Evolutionary conservation across 1,140 invertebrate species (phyloP), one percentile per base, ranked within the genome.

Genomic region (Subanguina moxae): DNA sequence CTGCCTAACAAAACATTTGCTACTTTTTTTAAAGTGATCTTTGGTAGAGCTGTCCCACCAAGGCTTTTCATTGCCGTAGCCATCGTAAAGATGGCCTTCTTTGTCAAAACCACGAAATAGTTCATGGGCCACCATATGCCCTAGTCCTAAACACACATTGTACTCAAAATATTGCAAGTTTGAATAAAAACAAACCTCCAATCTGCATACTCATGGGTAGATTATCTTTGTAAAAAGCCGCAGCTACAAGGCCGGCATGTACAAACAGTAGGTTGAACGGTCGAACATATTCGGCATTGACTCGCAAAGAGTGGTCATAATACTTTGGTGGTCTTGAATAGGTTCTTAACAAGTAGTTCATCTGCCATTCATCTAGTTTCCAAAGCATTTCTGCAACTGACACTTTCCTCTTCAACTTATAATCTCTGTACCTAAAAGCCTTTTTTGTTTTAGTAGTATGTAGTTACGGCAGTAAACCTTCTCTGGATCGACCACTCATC

Each of bases 1-100:
- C 23, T 52, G 48, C 17, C 23, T 25, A 52, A 52, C 48, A 25
- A 52, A 52, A 52, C 48, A 52, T 52, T 52, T 52, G 23, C 48
- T 52, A 21, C 15, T 52, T 52, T 52, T 3, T 52, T 15, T 3
- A 15, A 52, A 52, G 3, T 52, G n/a, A 8, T 52, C 23, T 25
- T 15, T 52, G 3, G 48, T 52, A 19, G n/a, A 19, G 3, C 8
- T 1, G 23, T 52, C 48, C 48, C 48, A 52, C 48, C 48, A 52
- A 25, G 3, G 1, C 8, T 25, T 19, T 25, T 21, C 48, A 52
- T 19, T 25, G 48, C 48, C 48, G 8, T 7, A 8, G 3, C 48
- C 48, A 52, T 52, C 48, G 23, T 21, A 52, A 19, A 19, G n/a
- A 25, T 52, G 48, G 48, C 48, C 48, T 5, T 52, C 8, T 21